Conservation (phyloP, 2,888 invertebrate species). For the Leucophora obtusa region DNA sequence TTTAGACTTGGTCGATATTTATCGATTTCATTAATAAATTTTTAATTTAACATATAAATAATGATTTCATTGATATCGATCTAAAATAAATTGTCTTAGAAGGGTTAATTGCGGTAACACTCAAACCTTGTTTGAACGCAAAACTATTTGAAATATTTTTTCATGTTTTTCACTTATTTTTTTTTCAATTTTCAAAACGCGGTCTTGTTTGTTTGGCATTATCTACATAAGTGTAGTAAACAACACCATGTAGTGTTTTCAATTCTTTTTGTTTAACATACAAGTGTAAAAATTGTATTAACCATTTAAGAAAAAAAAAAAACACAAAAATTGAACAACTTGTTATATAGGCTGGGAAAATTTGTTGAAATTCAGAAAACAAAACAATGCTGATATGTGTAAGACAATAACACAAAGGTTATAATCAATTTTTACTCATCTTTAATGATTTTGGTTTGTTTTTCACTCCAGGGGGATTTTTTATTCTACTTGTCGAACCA, state of each 20-base stretch:
- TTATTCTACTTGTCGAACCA: slow-evolving; percentile 6
- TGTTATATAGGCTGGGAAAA: slow-evolving; percentile 18
- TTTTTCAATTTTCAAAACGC: not conserved
- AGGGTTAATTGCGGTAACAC: slow-evolving; percentile 4
- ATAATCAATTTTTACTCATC: not conserved
- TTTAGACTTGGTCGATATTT: too few species aligned
- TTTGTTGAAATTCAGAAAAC: not conserved
- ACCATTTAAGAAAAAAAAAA: slow-evolving; percentile 8
- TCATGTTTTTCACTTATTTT: slow-evolving; percentile 4
- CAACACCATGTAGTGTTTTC: slow-evolving; percentile 27
- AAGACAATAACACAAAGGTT: slow-evolving; percentile 2
- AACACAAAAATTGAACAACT: slow-evolving; percentile 10
- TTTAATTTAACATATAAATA: too few species aligned
- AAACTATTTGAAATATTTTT: slow-evolving; percentile 31
- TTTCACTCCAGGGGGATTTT: slow-evolving; percentile 36
- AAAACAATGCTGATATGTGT: not conserved
- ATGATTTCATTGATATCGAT: too few species aligned
- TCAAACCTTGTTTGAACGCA: not conserved
- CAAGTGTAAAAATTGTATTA: slow-evolving; percentile 38
- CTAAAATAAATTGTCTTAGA: too few species aligned
- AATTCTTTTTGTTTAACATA: slow-evolving; percentile 24
- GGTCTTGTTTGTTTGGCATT: slow-evolving; percentile 21
- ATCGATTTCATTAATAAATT: too few species aligned
- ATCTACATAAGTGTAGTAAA: not conserved
- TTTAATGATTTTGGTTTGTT: slow-evolving; percentile 18